Evolutionary conservation across 2,888 invertebrate genomes (phyloP).

Genomic region (Osmoderma eremita): DNA sequence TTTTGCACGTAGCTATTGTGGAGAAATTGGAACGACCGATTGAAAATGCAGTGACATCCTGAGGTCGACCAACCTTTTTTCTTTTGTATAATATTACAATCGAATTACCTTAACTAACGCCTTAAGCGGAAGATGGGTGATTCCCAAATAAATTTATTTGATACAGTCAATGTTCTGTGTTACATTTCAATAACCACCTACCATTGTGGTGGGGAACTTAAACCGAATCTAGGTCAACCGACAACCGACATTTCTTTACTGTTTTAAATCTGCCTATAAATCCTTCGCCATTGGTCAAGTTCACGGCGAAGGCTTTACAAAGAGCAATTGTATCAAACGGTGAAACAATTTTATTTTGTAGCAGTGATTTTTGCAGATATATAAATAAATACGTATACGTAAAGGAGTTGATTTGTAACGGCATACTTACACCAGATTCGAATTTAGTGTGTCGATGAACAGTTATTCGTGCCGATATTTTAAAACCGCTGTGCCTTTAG

Average conservation of each 20-base stretch:
- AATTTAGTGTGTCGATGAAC: conserved; percentile 16
- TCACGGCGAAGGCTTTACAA: conserved; percentile 18
- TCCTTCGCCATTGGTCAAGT: not conserved
- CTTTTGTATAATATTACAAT: too few species aligned
- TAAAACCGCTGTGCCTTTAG: not conserved
- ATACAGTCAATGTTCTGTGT: not conserved
- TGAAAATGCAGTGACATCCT: too few species aligned
- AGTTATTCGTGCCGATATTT: conserved; percentile 18
- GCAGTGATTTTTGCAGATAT: conserved; percentile 4
- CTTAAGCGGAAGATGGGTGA: too few species aligned
- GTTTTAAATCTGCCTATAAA: not conserved
- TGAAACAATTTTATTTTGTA: not conserved
- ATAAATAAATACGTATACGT: not conserved
- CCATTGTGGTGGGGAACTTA: not conserved
- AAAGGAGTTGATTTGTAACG: not conserved
- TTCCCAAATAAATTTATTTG: too few species aligned
- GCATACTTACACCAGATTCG: conserved; percentile 16
- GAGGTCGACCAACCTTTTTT: too few species aligned
- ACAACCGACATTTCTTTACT: not conserved
- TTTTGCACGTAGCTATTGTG: conserved; percentile 8
- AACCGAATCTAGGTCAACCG: not conserved
- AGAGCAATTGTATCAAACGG: not conserved
- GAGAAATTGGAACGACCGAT: too few species aligned
- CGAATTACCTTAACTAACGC: too few species aligned
- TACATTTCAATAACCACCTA: too few species aligned